Evolutionary conservation across 2,113 vertebrate species (phyloP), one percentile per base, ranked within the genome.

Genomic region (Pygoscelis antarcticus): DNA sequence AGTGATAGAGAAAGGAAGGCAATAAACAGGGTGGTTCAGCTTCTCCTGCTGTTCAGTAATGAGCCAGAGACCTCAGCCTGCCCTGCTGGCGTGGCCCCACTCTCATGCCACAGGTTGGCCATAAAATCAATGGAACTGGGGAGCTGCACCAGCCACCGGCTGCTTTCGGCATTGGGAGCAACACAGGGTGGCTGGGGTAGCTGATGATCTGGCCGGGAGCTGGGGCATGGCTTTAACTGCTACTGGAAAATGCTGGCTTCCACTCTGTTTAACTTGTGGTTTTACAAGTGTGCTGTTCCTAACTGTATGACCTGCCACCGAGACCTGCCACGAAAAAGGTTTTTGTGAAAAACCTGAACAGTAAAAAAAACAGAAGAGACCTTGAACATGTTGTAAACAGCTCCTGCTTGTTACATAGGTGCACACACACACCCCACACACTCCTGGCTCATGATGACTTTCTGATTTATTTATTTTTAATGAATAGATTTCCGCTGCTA

Each of bases 301-400:
- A 61, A 90, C 42, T 18, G 65, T 38, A 21, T 25, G 54, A 58
- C 44, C 60, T 47, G 69, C 20, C 64, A 36, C 40, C 0, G 3
- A 78, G 70, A 82, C 36, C 57, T 15, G 52, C 49, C 27, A 16
- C 3, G 2, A 30, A 51, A 65, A 82, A 32, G 14, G 80, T 82
- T 97, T 69, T 97, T 95, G 16, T 72, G 96, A 87, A 95, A 94
- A 97, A 93, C 22, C 90, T 40, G 62, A 83, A 62, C 30, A 21
- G 38, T 51, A 89, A 96, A 94, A 36, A 66, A 36, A 95, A 58
- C 49, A 86, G 96, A 87, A 94, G 74, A 90, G 86, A 95, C 70
- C 76, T 87, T 54, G 65, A 88, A 76, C 92, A 54, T 4, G 46
- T 74, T 87, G 92, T 93, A 95, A 98, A 94, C 83, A 94, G 69